Base-by-base conservation (phyloP, 2,797 vertebrate species). In the Chloroceryle amazona region DNA sequence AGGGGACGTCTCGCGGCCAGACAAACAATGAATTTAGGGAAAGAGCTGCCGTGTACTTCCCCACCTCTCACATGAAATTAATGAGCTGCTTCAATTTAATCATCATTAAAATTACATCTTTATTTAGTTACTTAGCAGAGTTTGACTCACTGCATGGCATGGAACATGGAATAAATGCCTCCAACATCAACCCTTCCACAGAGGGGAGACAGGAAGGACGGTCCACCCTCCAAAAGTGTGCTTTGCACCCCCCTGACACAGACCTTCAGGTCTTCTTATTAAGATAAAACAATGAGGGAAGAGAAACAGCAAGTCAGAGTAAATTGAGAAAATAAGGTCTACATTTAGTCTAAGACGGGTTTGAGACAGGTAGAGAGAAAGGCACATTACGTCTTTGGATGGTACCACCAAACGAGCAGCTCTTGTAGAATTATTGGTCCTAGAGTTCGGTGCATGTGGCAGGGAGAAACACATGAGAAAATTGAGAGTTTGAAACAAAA, bases 21-120 rank as follows among this genome's bases (percentile, higher is more conserved):
- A 97, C 98, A 97, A 97, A 96, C 98, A 95, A 81, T 97, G 97
- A 93, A 94, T 97, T 97, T 97, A 89, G 80, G 95, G 94, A 96
- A 96, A 90, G 93, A 35, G 70, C 94, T 57, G n/a, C 76, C 87
- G 63, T 90, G 79, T 96, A 94, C 95, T 96, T 94, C 93, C 95
- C 97, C 96, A 95, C 97, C 96, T 96, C 96, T 98, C 97, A 75
- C 97, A 96, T 97, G 96, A 98, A 98, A 97, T 98, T 97, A 98
- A 98, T 96, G 97, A 98, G 97, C 94, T 97, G 98, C 96, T 98
- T 98, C 98, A 86, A 87, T 97, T 95, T 96, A 95, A 97, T 97
- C 97, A 95, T 96, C 91, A 96, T 97, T 96, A 97, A 93, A 93
- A 95, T 96, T 97, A 95, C 95, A 95, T 96, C 96, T 98, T 97